phyloP scores from a whole-genome alignment of 2,888 invertebrate species.

The Tanytarsus gracilentus region DNA sequence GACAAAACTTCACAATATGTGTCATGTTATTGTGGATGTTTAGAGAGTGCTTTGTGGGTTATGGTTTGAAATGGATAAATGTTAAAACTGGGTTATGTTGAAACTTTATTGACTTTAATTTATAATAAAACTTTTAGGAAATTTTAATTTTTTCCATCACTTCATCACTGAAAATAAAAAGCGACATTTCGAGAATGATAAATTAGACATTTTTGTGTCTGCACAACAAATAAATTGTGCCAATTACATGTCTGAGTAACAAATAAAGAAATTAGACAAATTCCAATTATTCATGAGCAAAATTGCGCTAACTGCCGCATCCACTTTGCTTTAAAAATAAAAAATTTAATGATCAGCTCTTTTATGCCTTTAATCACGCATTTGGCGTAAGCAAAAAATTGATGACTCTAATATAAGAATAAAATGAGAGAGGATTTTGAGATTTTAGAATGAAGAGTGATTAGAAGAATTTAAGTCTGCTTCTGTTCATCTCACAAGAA shows the following conservation, averaged over 20 bases:
- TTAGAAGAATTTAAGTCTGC: background rate
- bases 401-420: background rate
- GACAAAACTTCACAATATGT: no score
- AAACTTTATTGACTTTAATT: no score
- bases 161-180: no score
- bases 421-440: background rate
- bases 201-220: no score
- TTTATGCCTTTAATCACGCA: slow-evolving; percentile 9
- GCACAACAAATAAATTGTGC: background rate
- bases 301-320: background rate
- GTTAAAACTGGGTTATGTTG: no score
- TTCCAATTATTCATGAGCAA: slow-evolving; percentile 16
- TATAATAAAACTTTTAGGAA: no score
- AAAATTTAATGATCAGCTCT: background rate
- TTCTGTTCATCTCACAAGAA: no score
- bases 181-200: no score
- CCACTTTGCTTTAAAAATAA: background rate
- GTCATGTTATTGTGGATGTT: no score
- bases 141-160: background rate
- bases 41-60: no score
- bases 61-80: no score
- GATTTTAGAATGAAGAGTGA: background rate
- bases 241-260: background rate
- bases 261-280: slow-evolving; percentile 22
- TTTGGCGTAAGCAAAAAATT: no score